Base-by-base conservation (phyloP, 2,797 vertebrate genomes). In the Amphiprion clarkii region DNA sequence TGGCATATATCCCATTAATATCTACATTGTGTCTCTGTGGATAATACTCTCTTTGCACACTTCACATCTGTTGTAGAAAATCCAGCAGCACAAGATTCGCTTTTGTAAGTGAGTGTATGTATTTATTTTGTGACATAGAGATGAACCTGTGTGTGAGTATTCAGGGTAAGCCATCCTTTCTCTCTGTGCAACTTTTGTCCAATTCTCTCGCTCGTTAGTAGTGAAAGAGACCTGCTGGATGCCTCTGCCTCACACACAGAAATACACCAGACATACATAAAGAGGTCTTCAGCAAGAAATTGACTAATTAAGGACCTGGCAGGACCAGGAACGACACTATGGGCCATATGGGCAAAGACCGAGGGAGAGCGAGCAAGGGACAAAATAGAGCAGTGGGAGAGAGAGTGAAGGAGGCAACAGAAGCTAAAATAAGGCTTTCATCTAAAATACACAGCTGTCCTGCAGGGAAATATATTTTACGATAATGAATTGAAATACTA, bases 401-500 rank as follows among this genome's bases (percentile, higher is more conserved):
- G 64, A 36, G 55, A 40, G 48, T 7, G 63, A 55, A 54, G 23
- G 8, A 39, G 19, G 68, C 31, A 62, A 61, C 53, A 54, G 71
- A 57, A 76, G 65, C 65, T 72, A 71, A 67, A 80, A 80, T 55
- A 56, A 61, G 29, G 29, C 16, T 56, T 62, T 70, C 51, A 71
- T 81, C 11, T 81, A 51, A 76, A 76, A 73, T 52, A 65, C 53
- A 51, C 69, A 51, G 58, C 72, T 60, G 56, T 83, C 87, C 71
- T 73, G 82, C 72, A 73, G 60, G 59, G 75, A 71, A 81, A 81
- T 76, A 60, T 44, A 78, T 79, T 78, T 64, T 52, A 12, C 12
- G 1, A 59, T 73, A 78, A 84, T 85, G 51, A 79, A 79, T 49
- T 70, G 57, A 85, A 81, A 82, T 60, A 82, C 64, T 74, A 76